A percentile compares a stretch with the other conserved stretches of the same genome.
phyloP scores from a whole-genome alignment of 1,140 invertebrate genomes.

The Elymnias hypermnestra region DNA sequence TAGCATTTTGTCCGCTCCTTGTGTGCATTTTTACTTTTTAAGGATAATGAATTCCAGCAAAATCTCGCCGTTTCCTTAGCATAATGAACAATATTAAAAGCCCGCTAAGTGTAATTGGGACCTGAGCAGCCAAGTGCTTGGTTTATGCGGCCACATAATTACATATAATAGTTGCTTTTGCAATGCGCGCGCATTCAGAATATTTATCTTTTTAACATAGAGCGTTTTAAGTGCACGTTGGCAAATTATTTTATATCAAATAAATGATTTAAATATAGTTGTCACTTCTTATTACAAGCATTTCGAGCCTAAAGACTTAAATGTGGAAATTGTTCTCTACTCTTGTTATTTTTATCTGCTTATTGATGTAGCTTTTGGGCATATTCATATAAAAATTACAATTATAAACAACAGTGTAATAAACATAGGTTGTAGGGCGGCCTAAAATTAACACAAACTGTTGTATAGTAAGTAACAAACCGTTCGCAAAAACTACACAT shows the following conservation, averaged over 20 bases:
- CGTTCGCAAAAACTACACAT: too few relatives aligned
- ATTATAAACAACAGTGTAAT: too few relatives aligned
- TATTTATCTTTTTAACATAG: constrained; percentile 54
- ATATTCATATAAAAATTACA: too few relatives aligned
- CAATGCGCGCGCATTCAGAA: constrained; percentile 57
- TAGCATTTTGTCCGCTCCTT: constrained; percentile 24
- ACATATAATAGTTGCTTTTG: constrained; percentile 63
- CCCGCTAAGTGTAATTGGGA: constrained; percentile 62
- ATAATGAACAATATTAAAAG: constrained; percentile 68
- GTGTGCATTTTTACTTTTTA: constrained; percentile 34
- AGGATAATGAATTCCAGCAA: constrained; percentile 51
- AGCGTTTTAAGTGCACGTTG: constrained; percentile 17
- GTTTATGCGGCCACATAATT: constrained; percentile 66
- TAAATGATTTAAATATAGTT: background rate
- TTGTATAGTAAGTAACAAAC: too few relatives aligned
- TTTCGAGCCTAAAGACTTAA: background rate
- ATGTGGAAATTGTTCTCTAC: too few relatives aligned
- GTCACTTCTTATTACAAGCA: background rate
- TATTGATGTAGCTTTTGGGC: too few relatives aligned
- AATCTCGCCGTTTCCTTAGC: constrained; percentile 59
- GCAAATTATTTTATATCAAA: constrained; percentile 1
- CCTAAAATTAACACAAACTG: too few relatives aligned
- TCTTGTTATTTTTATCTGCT: too few relatives aligned
- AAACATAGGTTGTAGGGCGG: too few relatives aligned
- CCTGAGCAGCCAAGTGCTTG: constrained; percentile 50